These are phyloP conservation scores for Leptoteleia sp. DNA, from an alignment of 1,140 invertebrate genomes.

Conservation along the genomic window DNA sequence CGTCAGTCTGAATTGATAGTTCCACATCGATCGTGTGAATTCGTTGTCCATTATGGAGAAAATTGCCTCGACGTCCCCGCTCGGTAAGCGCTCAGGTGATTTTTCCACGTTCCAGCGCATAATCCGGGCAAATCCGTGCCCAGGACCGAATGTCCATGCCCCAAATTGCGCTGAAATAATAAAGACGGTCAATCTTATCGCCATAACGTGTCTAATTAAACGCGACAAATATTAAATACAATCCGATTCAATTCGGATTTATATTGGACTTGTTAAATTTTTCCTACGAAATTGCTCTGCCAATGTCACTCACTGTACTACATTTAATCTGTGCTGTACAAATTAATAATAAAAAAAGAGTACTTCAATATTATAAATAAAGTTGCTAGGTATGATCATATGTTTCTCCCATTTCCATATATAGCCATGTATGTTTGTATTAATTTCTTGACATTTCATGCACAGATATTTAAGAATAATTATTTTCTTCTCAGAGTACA, in stretches of 20 bases:
- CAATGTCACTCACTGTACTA: too few relatives aligned
- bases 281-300: too few relatives aligned
- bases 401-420: too few relatives aligned
- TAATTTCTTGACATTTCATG: too few relatives aligned
- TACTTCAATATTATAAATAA: too few relatives aligned
- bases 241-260: neutral
- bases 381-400: too few relatives aligned
- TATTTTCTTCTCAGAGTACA: too few relatives aligned
- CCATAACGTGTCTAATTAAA: slow-evolving; percentile 2
- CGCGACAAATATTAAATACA: slow-evolving; percentile 2
- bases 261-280: too few relatives aligned
- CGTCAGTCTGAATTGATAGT: slow-evolving; percentile 92
- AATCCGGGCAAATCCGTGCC: slow-evolving; percentile 96
- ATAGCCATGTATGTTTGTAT: too few relatives aligned
- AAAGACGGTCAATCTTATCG: slow-evolving; percentile 21
- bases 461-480: too few relatives aligned
- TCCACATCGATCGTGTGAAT: slow-evolving; percentile 96
- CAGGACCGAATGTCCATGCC: slow-evolving; percentile 94
- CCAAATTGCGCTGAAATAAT: slow-evolving; percentile 93
- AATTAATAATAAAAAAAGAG: too few relatives aligned
- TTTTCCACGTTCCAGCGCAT: slow-evolving; percentile 94
- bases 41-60: slow-evolving; percentile 96
- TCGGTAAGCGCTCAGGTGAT: slow-evolving; percentile 90
- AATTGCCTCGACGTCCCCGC: slow-evolving; percentile 94
- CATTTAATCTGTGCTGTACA: too few relatives aligned